Conservation (phyloP, 2,797 vertebrate species). For the Pseudocheirus occidentalis region DNA sequence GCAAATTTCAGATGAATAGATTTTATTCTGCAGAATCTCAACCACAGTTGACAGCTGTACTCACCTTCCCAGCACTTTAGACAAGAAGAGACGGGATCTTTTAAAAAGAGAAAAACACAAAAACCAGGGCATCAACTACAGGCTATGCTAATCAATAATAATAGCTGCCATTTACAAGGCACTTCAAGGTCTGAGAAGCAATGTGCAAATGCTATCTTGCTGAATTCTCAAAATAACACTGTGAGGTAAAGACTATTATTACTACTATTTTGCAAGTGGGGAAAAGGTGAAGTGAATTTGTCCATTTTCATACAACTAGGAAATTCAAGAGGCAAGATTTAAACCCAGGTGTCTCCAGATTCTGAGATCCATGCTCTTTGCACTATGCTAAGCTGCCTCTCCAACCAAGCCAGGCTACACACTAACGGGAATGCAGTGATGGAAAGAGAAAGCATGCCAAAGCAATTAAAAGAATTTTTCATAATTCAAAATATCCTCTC, state of each 20-base stretch:
- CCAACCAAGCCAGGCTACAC: not conserved
- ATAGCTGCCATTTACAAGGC: not conserved
- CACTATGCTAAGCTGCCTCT: not conserved
- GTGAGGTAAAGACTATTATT: not conserved
- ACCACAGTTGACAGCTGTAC: not conserved
- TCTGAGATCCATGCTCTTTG: not conserved
- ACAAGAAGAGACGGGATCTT: conserved; percentile 5
- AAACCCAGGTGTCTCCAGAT: not conserved
- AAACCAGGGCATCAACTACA: not conserved
- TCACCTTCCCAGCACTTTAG: not conserved
- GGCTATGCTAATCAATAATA: not conserved
- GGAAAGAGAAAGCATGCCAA: not conserved
- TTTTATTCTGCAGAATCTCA: not conserved
- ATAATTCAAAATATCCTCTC: not conserved
- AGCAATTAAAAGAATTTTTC: not conserved
- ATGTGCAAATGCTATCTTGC: not conserved
- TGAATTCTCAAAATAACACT: not conserved
- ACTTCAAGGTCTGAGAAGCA: not conserved
- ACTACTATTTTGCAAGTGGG: not conserved
- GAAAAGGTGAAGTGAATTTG: not conserved
- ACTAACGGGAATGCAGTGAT: not conserved
- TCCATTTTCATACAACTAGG: not conserved
- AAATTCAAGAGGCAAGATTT: not conserved
- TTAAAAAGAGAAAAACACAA: not conserved
- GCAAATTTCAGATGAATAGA: conserved; percentile 44